Evolutionary conservation across 2,113 vertebrate genomes (phyloP).

Genomic region (Corydoras sp.): DNA sequence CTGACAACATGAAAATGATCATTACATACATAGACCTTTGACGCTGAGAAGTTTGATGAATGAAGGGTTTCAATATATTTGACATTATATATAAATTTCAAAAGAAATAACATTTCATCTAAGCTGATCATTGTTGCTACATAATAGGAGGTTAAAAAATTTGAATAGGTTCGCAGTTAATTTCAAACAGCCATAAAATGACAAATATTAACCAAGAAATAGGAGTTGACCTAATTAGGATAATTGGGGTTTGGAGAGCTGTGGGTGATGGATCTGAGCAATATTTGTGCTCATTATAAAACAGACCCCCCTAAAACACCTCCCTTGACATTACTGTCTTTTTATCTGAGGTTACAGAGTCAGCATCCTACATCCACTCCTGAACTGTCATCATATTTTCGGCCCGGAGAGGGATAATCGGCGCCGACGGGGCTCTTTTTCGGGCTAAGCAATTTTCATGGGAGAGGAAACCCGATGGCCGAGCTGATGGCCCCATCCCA

Average conservation of each 20-base stretch:
- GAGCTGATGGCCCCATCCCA: background rate
- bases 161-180: background rate
- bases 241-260: constrained; percentile 9
- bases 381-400: constrained; percentile 66
- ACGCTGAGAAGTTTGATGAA: too few species aligned
- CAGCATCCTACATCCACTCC: constrained; percentile 62
- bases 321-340: constrained; percentile 56
- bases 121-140: too few species aligned
- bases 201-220: constrained; percentile 11
- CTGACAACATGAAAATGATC: too few species aligned
- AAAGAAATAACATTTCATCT: too few species aligned
- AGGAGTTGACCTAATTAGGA: constrained; percentile 14
- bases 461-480: constrained; percentile 57
- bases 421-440: constrained; percentile 57
- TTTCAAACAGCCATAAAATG: constrained; percentile 9
- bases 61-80: too few species aligned
- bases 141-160: too few species aligned
- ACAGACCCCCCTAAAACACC: constrained; percentile 27
- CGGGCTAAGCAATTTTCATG: constrained; percentile 62
- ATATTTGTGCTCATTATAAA: constrained; percentile 55
- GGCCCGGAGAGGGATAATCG: constrained; percentile 64
- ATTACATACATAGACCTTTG: too few species aligned
- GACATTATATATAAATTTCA: too few species aligned
- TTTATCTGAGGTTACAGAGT: constrained; percentile 61
- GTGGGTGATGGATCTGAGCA: constrained; percentile 52